Conservation (phyloP, 1,140 invertebrate genomes). For the Drosophila elegans region DNA sequence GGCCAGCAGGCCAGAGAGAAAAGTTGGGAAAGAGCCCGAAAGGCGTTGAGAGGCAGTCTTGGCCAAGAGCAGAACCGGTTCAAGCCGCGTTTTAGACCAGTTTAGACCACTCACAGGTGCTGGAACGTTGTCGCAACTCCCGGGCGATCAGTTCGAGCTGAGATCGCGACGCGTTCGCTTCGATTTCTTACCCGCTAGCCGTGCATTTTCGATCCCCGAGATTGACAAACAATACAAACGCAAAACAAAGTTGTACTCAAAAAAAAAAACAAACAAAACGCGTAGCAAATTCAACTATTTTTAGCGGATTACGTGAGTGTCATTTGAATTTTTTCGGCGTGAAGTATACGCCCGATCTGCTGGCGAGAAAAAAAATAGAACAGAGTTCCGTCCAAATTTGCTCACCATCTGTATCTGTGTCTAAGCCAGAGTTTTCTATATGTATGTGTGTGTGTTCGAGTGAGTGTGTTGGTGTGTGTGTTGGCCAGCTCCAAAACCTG, state of each 20-base stretch:
- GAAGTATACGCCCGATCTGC: constrained; percentile 40
- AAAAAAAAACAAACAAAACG: constrained; percentile 29
- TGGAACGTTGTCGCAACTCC: constrained; percentile 26
- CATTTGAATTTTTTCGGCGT: constrained; percentile 64
- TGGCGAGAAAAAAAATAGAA: constrained; percentile 33
- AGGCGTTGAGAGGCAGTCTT: not conserved
- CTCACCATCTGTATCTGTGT: constrained; percentile 55
- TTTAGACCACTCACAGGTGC: constrained; percentile 71
- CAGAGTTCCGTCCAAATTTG: constrained; percentile 43
- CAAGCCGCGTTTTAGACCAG: constrained; percentile 55
- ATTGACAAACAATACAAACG: constrained; percentile 22
- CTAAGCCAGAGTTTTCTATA: constrained; percentile 26
- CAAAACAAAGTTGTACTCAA: constrained; percentile 43
- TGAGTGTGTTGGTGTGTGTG: constrained; percentile 46
- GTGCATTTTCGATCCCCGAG: constrained; percentile 33
- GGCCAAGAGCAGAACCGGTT: constrained; percentile 51
- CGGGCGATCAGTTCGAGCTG: constrained; percentile 66
- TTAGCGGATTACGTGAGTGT: constrained; percentile 82
- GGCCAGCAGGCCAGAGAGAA: constrained; percentile 7
- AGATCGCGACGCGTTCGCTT: constrained; percentile 64
- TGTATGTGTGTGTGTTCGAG: constrained; percentile 19
- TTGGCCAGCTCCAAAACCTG: constrained; percentile 71
- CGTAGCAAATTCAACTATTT: constrained; percentile 76
- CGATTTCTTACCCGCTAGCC: constrained; percentile 12
- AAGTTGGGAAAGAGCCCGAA: constrained; percentile 14